These are phyloP conservation scores for Apamea sordens DNA, from an alignment of 2,888 invertebrate species.

Conservation along the genomic window DNA sequence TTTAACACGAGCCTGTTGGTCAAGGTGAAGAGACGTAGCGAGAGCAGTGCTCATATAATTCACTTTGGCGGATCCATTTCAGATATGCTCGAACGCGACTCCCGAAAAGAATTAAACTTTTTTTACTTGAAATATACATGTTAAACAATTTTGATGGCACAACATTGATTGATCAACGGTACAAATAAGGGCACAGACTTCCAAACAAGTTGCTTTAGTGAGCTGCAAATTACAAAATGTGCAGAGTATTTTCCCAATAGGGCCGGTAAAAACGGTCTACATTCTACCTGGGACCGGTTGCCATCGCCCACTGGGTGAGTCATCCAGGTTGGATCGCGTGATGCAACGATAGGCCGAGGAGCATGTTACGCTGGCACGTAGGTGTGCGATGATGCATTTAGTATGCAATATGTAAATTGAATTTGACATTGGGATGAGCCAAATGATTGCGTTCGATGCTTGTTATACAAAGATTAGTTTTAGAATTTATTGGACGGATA, in stretches of 20 bases:
- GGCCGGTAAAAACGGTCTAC: conserved; percentile 55
- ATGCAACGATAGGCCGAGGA: conserved; percentile 70
- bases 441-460: conserved; percentile 26
- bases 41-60: conserved; percentile 11
- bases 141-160: conserved; percentile 30
- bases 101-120: conserved; percentile 1
- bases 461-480: conserved; percentile 10
- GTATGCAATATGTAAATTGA: conserved; percentile 44
- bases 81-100: not conserved
- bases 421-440: conserved; percentile 55
- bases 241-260: conserved; percentile 61
- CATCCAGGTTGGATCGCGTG: conserved; percentile 68
- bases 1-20: not conserved
- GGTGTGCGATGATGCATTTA: conserved; percentile 62
- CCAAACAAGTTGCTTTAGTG: conserved; percentile 35
- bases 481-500: conserved; percentile 3
- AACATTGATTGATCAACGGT: conserved; percentile 45
- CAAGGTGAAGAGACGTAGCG: conserved; percentile 23
- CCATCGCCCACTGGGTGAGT: conserved; percentile 70
- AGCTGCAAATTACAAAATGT: conserved; percentile 54
- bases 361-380: conserved; percentile 45
- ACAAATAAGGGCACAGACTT: conserved; percentile 43
- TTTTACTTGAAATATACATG: not conserved
- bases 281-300: conserved; percentile 67
- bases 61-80: conserved; percentile 13